Evolutionary conservation across 1,140 invertebrate species (phyloP).

Genomic region (Bombus superbus): DNA sequence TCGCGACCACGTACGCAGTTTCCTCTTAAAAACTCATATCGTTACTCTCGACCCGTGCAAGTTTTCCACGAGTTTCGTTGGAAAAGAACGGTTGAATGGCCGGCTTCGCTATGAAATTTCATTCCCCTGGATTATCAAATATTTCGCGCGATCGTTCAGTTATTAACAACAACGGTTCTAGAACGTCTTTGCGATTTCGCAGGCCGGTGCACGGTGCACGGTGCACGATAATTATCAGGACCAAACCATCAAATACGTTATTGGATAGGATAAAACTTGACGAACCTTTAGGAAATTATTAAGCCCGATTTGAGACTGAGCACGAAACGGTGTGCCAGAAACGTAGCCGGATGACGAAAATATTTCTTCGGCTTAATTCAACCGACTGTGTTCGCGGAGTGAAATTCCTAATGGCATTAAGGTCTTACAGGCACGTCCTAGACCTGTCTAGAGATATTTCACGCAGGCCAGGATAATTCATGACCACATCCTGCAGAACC

Average conservation of each 20-base stretch:
- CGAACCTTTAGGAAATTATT: too few species aligned
- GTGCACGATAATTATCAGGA: too few species aligned
- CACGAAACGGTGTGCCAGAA: background rate
- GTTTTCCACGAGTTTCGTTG: background rate
- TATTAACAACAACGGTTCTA: background rate
- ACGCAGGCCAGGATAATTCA: slow-evolving; percentile 57
- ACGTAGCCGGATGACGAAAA: slow-evolving; percentile 17
- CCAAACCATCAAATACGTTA: too few species aligned
- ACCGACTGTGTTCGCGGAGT: background rate
- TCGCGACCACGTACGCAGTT: background rate
- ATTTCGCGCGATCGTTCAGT: background rate
- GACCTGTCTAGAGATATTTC: slow-evolving; percentile 62
- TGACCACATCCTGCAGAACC: slow-evolving; percentile 56
- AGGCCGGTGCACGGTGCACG: background rate
- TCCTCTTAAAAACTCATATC: slow-evolving; percentile 41
- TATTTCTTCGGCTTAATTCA: slow-evolving; percentile 34
- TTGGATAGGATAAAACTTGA: too few species aligned
- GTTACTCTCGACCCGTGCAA: background rate
- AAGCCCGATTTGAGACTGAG: too few species aligned
- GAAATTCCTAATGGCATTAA: slow-evolving; percentile 61
- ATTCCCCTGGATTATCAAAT: background rate
- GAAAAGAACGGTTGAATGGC: background rate
- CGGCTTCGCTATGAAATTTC: background rate
- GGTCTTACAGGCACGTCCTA: slow-evolving; percentile 45
- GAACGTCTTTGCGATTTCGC: background rate